These are phyloP conservation scores for Catharus minimus DNA, from an alignment of 2,113 vertebrate genomes.

Conservation along the genomic window DNA sequence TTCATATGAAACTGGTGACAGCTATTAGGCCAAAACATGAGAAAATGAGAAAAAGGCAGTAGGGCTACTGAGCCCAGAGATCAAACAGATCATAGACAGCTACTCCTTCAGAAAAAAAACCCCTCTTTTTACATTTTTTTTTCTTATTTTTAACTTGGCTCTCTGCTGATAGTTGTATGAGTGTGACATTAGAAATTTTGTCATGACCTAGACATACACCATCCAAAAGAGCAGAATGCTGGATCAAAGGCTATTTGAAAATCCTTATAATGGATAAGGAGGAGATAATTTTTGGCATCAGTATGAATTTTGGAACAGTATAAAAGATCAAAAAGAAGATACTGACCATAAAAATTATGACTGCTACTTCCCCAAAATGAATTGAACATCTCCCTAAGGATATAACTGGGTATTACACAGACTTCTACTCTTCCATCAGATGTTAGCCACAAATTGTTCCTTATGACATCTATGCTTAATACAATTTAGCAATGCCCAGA, in stretches of 20 bases:
- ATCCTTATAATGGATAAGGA: neutral
- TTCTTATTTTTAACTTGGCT: neutral
- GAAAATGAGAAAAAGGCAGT: neutral
- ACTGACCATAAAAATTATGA: neutral
- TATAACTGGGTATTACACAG: neutral
- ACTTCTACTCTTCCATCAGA: neutral
- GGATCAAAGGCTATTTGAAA: slow-evolving; percentile 15
- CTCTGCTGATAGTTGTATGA: neutral
- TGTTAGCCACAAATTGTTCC: neutral
- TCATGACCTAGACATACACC: neutral
- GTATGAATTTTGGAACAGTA: neutral
- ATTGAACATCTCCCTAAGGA: neutral
- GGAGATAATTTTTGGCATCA: neutral
- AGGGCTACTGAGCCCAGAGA: neutral
- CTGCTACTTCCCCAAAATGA: neutral
- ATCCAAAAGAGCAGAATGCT: neutral
- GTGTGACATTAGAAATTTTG: neutral
- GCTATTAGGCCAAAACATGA: neutral
- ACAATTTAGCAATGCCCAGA: neutral
- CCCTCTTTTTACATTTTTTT: neutral
- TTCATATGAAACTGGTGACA: neutral
- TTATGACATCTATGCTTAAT: neutral
- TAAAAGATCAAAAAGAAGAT: slow-evolving; percentile 3
- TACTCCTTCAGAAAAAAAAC: neutral
- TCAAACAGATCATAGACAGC: neutral